phyloP scores from a whole-genome alignment of 2,888 invertebrate genomes.

The Blastobasis adustella region DNA sequence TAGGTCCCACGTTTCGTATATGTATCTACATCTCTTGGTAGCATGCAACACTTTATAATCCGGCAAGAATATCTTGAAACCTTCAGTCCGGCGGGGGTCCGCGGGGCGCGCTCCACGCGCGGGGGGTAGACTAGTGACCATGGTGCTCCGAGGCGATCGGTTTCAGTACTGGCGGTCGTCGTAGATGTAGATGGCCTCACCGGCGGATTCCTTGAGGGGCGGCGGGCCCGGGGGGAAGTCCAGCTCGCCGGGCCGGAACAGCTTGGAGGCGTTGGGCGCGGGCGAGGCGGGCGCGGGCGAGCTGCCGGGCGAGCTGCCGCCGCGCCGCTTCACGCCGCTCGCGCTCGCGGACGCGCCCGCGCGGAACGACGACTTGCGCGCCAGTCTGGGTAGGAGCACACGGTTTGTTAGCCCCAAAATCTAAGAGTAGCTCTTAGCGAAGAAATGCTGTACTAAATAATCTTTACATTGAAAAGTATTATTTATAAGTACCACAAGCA shows the following conservation, averaged over 20 bases:
- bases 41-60: conserved; percentile 28
- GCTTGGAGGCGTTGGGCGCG: conserved; percentile 66
- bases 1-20: conserved; percentile 52
- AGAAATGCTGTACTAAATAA: no score
- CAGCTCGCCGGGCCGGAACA: conserved; percentile 61
- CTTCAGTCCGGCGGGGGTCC: no score
- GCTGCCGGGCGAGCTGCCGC: conserved; percentile 53
- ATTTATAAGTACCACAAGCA: no score
- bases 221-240: conserved; percentile 61
- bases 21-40: conserved; percentile 34
- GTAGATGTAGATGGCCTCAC: conserved; percentile 77
- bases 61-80: conserved; percentile 43
- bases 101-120: no score
- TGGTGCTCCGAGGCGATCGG: conserved; percentile 7
- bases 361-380: conserved; percentile 81
- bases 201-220: conserved; percentile 78
- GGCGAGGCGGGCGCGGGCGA: conserved; percentile 65
- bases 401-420: no score
- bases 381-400: conserved; percentile 58
- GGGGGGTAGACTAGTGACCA: conserved; percentile 19
- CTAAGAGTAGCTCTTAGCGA: no score
- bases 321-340: conserved; percentile 63
- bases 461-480: no score
- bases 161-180: conserved; percentile 64
- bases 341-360: conserved; percentile 53